Evolutionary conservation across 2,797 vertebrate genomes (phyloP).

Genomic region (Manis crassicaudata): DNA sequence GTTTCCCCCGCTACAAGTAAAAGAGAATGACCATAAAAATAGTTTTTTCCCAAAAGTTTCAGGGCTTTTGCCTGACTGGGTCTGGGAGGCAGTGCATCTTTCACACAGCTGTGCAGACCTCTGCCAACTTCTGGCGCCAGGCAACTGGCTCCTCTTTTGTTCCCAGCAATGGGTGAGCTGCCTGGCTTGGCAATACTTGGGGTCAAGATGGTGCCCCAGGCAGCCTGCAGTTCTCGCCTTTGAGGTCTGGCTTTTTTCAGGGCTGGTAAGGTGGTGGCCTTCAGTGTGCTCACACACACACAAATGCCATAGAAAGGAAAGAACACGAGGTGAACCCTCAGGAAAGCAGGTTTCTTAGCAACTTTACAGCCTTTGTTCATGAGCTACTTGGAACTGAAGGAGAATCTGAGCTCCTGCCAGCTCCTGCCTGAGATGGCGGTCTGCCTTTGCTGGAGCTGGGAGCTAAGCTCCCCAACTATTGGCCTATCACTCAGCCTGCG

Average conservation of each 20-base stretch:
- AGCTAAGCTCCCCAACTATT: background rate
- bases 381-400: conserved; percentile 14
- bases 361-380: conserved; percentile 51
- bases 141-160: background rate
- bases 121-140: background rate
- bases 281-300: background rate
- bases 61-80: background rate
- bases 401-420: conserved; percentile 5
- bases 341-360: conserved; percentile 62
- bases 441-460: background rate
- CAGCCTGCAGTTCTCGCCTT: background rate
- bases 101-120: background rate
- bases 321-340: background rate
- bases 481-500: background rate
- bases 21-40: too few relatives aligned
- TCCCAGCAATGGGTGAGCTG: background rate
- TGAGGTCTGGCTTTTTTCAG: background rate
- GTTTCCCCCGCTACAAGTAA: background rate
- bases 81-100: background rate
- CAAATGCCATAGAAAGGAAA: background rate
- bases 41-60: background rate
- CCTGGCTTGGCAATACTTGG: background rate
- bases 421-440: background rate
- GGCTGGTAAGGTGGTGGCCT: background rate
- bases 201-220: fast-evolving